Percentiles rank a stretch among this genome's conserved stretches.
These are phyloP conservation scores for Protodeltote pygarga DNA, from an alignment of 2,888 invertebrate species.

Conservation along the genomic window DNA sequence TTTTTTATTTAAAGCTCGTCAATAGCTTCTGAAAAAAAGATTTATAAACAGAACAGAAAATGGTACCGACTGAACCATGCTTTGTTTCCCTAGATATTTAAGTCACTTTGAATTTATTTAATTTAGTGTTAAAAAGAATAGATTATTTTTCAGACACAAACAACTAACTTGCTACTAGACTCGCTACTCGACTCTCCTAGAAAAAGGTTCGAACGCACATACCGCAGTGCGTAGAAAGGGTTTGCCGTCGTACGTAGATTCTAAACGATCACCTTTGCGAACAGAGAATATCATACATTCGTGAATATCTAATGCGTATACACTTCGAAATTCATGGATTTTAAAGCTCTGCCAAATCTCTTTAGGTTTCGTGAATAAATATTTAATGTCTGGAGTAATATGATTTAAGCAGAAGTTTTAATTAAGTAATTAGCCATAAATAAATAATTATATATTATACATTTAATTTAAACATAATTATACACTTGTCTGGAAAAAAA, in stretches of 20 bases:
- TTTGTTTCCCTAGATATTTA: too few species aligned
- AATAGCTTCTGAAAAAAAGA: too few species aligned
- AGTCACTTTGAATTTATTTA: too few species aligned
- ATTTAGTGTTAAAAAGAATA: too few species aligned
- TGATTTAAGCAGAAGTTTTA: too few species aligned
- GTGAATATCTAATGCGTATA: slow-evolving; percentile 36
- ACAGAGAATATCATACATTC: slow-evolving; percentile 42
- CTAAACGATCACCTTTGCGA: slow-evolving; percentile 54
- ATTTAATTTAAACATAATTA: too few species aligned
- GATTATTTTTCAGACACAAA: background rate
- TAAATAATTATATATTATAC: too few species aligned
- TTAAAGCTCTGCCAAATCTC: slow-evolving; percentile 28
- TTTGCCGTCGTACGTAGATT: slow-evolving; percentile 48
- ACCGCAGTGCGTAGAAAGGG: slow-evolving; percentile 60
- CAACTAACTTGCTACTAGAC: background rate
- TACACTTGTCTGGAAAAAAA: too few species aligned
- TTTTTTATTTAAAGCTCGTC: too few species aligned
- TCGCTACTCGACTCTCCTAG: slow-evolving; percentile 18
- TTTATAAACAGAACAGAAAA: too few species aligned
- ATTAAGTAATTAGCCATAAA: too few species aligned
- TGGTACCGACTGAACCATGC: too few species aligned
- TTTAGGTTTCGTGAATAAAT: slow-evolving; percentile 4
- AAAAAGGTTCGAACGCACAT: slow-evolving; percentile 28
- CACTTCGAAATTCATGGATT: slow-evolving; percentile 50
- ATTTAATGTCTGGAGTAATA: background rate